These are phyloP conservation scores for Bolinopsis microptera DNA, from an alignment of 37 sponge, comb jelly and placozoan species.

Conservation along the genomic window DNA sequence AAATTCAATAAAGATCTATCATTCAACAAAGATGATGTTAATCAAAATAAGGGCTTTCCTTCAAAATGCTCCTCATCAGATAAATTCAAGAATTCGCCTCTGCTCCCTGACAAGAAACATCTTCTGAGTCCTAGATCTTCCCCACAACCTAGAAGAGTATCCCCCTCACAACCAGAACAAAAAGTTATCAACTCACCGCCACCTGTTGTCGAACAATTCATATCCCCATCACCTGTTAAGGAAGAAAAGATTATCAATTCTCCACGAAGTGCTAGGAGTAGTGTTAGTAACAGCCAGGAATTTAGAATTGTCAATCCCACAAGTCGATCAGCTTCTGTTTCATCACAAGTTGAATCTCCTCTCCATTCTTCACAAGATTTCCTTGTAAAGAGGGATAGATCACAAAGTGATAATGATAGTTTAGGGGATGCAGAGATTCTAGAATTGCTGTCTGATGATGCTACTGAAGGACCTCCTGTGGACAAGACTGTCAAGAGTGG, in stretches of 20 bases:
- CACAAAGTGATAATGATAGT: not conserved
- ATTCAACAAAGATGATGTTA: constrained; percentile 24
- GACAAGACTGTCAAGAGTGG: not conserved
- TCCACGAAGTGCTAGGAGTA: not conserved
- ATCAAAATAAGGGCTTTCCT: constrained; percentile 4
- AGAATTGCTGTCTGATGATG: constrained; percentile 14
- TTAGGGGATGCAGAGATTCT: constrained; percentile 13
- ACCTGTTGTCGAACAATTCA: not conserved
- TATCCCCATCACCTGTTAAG: not conserved
- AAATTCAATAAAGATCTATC: not conserved
- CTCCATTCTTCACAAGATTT: constrained; percentile 4
- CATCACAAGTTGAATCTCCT: not conserved
- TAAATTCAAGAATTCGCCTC: constrained; percentile 15
- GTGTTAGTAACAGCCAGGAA: not conserved
- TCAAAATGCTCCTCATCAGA: not conserved
- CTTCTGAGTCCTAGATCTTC: not conserved
- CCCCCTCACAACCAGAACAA: not conserved
- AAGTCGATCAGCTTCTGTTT: constrained; percentile 40
- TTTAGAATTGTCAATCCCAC: constrained; percentile 50
- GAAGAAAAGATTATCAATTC: constrained; percentile 30
- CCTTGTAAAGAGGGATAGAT: not conserved
- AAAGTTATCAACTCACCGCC: constrained; percentile 40
- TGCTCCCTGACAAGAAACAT: constrained; percentile 1
- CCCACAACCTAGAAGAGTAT: not conserved
- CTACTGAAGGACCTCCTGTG: not conserved